Conservation (phyloP, 64 coral and sea anemone genomes). For the Actinia equina region DNA sequence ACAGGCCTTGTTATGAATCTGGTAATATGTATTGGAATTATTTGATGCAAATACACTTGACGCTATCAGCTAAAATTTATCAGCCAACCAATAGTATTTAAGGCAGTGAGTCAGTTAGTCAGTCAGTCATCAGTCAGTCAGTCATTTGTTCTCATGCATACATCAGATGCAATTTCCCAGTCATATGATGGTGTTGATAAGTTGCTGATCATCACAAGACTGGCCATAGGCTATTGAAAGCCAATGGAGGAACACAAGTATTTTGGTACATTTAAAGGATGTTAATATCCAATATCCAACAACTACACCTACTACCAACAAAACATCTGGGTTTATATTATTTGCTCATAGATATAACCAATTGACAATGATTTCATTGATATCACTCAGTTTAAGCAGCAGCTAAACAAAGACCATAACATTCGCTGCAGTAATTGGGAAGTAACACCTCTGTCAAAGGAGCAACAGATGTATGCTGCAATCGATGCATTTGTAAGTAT, state of each 20-base stretch:
- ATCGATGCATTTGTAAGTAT: conserved; percentile 67
- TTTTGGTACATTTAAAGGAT: too few species aligned
- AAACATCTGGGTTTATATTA: neutral
- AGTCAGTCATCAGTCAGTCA: too few species aligned
- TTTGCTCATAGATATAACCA: neutral
- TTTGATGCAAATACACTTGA: neutral
- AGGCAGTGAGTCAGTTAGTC: too few species aligned
- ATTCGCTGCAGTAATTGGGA: conserved; percentile 74
- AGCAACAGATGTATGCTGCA: conserved; percentile 53
- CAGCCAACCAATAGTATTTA: too few species aligned
- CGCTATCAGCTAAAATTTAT: too few species aligned
- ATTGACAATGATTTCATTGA: neutral
- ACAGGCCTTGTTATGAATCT: conserved; percentile 73
- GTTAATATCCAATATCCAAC: too few species aligned
- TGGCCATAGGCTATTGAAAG: neutral
- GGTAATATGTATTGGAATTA: conserved; percentile 2
- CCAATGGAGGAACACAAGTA: neutral
- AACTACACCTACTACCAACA: neutral
- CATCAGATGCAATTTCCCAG: too few species aligned
- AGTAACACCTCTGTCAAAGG: conserved; percentile 23
- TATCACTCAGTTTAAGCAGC: conserved; percentile 53
- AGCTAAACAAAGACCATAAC: conserved; percentile 45
- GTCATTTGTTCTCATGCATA: too few species aligned
- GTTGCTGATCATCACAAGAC: neutral
- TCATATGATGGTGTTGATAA: neutral